Evolutionary conservation across 2,797 vertebrate species (phyloP).

Genomic region (Numenius phaeopus): DNA sequence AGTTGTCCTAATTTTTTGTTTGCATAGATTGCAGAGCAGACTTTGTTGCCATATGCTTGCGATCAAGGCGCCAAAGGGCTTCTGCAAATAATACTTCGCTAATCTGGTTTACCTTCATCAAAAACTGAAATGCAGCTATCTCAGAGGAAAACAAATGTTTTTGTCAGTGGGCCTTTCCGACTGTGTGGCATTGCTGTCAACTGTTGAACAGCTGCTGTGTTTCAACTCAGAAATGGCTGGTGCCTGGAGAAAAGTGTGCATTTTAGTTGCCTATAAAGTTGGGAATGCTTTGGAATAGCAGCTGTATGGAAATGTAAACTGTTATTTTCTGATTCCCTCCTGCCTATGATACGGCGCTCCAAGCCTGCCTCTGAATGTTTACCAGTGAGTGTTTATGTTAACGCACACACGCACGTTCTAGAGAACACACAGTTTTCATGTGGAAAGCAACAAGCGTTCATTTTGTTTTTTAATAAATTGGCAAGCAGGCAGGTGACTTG

Average conservation of each 20-base stretch:
- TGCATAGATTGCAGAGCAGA: neutral
- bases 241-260: neutral
- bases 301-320: neutral
- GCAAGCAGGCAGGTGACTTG: neutral
- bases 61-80: neutral
- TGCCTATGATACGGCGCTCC: neutral
- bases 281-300: neutral
- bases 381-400: neutral
- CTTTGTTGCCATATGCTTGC: neutral
- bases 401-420: neutral
- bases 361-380: neutral
- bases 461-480: neutral
- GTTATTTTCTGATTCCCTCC: slow-evolving; percentile 5
- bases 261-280: neutral
- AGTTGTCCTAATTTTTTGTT: neutral
- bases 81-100: slow-evolving; percentile 1
- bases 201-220: neutral
- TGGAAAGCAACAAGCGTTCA: neutral
- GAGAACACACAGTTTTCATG: neutral
- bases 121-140: neutral
- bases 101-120: neutral
- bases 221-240: neutral
- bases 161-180: neutral
- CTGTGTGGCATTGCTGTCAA: neutral
- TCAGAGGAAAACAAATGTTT: slow-evolving; percentile 18